Base-by-base conservation (phyloP, 2,888 invertebrate genomes). In the Abrostola triplasia region DNA sequence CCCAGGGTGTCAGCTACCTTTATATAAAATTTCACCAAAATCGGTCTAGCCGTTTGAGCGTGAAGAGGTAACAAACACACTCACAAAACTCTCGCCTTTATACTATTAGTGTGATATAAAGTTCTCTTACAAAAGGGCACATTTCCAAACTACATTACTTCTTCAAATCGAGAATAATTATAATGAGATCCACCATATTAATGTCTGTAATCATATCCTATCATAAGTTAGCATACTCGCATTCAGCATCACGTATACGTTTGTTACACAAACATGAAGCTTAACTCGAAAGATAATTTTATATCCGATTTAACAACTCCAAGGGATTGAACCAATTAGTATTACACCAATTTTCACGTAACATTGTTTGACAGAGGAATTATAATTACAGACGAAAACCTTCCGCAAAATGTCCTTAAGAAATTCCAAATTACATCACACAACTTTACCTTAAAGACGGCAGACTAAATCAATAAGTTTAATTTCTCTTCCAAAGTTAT, bases 361-460 rank as follows among this genome's bases (percentile, higher is more conserved):
- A 75, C 72, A 67, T 77, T 77, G 71, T 78, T 79, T 74, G 75
- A 76, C 77, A 73, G 71, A 61, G 61, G 70, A 70, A 73, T 76
- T 79, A 76, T 79, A 70, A 79, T 76, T 70, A 73, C 67, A 63
- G 64, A 10, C 50, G 73, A 76, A 77, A 79, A 81, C 76, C 73
- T 75, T 74, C 70, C 70, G 59, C 70, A 68, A 73, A 83, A 84
- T 76, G 76, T 80, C 76, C 71, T 76, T 68, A 76, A 75, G 77
- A 82, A 79, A 83, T 80, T 83, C 69, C 60, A 80, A 84, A 84
- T 84, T 83, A 77, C 74, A 83, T 81, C 76, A 76, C 64, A 75
- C 63, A 79, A 83, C 76, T 83, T 79, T 76, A 77, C 76, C 64
- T 75, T 77, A 74, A 73, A 80, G 64, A 74, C 68, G 72, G 62